Base-by-base conservation (phyloP, 2,113 vertebrate genomes). In the Amphilophus citrinellus region DNA sequence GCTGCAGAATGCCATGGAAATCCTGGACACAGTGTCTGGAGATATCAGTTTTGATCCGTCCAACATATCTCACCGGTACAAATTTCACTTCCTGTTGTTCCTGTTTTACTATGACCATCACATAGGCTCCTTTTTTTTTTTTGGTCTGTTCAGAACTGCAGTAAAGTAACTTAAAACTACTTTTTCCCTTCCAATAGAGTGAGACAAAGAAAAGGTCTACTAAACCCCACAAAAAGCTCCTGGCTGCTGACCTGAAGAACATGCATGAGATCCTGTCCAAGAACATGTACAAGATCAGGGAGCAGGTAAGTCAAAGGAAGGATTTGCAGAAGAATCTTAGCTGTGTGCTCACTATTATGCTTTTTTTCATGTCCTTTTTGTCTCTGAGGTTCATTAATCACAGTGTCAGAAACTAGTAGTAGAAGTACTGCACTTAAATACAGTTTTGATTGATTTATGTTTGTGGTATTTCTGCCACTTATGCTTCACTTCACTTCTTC, bases 251-350 rank as follows among this genome's bases (percentile, higher is more conserved):
- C 93, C 96, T 98, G 93, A 97, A 91, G 94, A 96, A 97, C 88
- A 99, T 99, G 95, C 95, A 98, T 50, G 96, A 98, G 62, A 96
- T 99, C 88, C 79, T 99, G 91, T 97, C 98, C 66, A 98, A 98
- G 93, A 99, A 99, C 94, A 98, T 99, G 95, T 99, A 99, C 92
- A 97, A 97, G 90, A 99, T 98, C 92, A 96, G 98, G 27, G 96
- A 99, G 81, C 92, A 97, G 95, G 98, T 99, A 92, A 97, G 97
- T 68, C 20, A 2, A 10, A 68, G 5, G 6, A 73, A 73, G 17
- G 10, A 73, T 50, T 50, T 4, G 7, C 53, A n/a, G 59, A 27
- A 37, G 62, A 22, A 44, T 65, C 17, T 53, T 73, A n/a, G 76
- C 24, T 56, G 5, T 37, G 9, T 53, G 32, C n/a, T 17, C 32